Evolutionary conservation across 2,888 invertebrate species (phyloP).

Genomic region (Masnerella sp.): DNA sequence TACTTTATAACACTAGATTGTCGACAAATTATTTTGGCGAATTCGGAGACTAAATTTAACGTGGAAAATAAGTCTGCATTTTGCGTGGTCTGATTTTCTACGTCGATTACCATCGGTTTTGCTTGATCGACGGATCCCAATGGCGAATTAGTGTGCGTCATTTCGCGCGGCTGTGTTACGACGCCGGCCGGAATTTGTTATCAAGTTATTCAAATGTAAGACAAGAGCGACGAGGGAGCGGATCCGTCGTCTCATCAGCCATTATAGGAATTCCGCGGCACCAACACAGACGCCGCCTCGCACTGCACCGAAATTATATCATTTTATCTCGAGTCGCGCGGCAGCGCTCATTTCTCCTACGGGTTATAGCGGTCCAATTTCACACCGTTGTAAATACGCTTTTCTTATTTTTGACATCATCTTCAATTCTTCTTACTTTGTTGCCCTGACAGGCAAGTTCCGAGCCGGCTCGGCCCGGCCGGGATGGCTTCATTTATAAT

Average conservation of each 20-base stretch:
- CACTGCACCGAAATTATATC: slow-evolving; percentile 66
- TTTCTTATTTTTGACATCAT: slow-evolving; percentile 76
- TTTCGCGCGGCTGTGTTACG: not conserved
- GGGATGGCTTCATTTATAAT: slow-evolving; percentile 76
- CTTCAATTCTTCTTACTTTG: slow-evolving; percentile 77
- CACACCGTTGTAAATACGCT: slow-evolving; percentile 76
- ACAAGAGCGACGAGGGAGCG: slow-evolving; percentile 6
- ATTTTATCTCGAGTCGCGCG: slow-evolving; percentile 65
- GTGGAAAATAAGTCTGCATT: too few species aligned
- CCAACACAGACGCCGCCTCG: slow-evolving; percentile 21
- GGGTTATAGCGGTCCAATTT: slow-evolving; percentile 74
- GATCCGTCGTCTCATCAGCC: slow-evolving; percentile 40
- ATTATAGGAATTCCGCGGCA: slow-evolving; percentile 42
- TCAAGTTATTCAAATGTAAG: slow-evolving; percentile 30
- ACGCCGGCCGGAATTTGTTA: slow-evolving; percentile 14
- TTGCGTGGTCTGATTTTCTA: too few species aligned
- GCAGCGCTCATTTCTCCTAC: slow-evolving; percentile 70
- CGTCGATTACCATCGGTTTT: slow-evolving; percentile 9
- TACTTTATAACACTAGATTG: too few species aligned
- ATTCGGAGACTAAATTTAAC: too few species aligned
- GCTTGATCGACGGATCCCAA: not conserved
- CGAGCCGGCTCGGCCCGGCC: slow-evolving; percentile 62
- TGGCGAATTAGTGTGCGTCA: slow-evolving; percentile 3
- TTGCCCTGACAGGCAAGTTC: slow-evolving; percentile 69
- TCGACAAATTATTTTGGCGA: not conserved